Evolutionary conservation across 2,888 invertebrate genomes (phyloP).

Genomic region (Drosophila dives): DNA sequence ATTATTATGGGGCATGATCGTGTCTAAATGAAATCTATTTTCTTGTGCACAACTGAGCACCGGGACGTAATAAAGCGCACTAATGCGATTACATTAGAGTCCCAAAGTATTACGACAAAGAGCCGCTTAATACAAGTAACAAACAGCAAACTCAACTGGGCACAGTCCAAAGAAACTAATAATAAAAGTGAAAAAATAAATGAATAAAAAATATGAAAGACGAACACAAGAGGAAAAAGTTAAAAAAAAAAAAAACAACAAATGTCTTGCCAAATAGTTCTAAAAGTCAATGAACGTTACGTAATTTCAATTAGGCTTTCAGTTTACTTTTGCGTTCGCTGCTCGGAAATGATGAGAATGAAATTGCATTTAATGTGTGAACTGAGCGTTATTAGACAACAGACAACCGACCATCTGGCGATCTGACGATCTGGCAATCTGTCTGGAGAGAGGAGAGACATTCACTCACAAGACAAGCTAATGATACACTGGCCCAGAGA

Average conservation of each 20-base stretch:
- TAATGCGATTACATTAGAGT: conserved; percentile 81
- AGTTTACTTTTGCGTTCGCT: conserved; percentile 16
- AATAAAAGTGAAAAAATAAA: conserved; percentile 68
- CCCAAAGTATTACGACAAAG: conserved; percentile 52
- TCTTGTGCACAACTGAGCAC: conserved; percentile 30
- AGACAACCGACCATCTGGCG: neutral
- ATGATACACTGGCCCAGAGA: conserved; percentile 33
- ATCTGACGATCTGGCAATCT: neutral
- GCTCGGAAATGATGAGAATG: conserved; percentile 71
- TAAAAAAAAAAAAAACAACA: conserved; percentile 27
- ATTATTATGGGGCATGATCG: conserved; percentile 76
- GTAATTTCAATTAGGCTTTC: conserved; percentile 78
- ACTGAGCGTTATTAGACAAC: conserved; percentile 54
- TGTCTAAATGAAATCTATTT: conserved; percentile 79
- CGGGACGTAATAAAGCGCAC: conserved; percentile 58
- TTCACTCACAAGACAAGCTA: conserved; percentile 38
- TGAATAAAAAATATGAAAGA: conserved; percentile 19
- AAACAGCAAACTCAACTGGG: conserved; percentile 11
- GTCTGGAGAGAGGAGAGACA: conserved; percentile 8
- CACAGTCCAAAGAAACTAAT: conserved; percentile 40
- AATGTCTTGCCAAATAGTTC: conserved; percentile 39
- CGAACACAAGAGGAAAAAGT: conserved; percentile 16
- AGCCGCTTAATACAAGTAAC: conserved; percentile 51
- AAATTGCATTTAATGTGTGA: conserved; percentile 73
- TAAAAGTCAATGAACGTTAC: conserved; percentile 79